Conservation (phyloP, 2,797 vertebrate genomes). For the Typhlichthys eigenmanni region DNA sequence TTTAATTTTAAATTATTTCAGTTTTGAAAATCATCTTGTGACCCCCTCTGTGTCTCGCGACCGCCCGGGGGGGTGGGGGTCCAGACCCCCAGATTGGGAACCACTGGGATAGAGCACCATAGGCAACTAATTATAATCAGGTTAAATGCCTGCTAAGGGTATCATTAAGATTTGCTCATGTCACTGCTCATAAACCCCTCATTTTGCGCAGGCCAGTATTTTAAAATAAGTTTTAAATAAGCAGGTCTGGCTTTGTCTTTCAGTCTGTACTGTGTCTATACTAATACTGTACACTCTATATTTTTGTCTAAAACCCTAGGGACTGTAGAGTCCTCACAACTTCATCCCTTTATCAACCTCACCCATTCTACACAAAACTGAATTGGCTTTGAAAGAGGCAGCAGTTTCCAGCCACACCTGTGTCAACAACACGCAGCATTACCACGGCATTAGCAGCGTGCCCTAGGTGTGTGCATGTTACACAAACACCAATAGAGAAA, state of each 20-base stretch:
- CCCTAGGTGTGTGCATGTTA: slow-evolving; percentile 6
- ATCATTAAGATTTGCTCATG: too few relatives aligned
- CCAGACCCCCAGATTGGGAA: too few relatives aligned
- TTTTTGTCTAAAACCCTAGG: background rate
- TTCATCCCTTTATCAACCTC: background rate
- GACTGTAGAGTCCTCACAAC: background rate
- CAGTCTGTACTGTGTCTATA: background rate
- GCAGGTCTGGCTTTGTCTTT: background rate
- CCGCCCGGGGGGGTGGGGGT: background rate
- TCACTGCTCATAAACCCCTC: background rate
- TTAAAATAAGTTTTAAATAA: slow-evolving; percentile 3
- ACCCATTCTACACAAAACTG: background rate
- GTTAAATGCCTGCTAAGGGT: too few relatives aligned
- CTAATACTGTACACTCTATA: too few relatives aligned
- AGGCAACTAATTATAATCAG: too few relatives aligned
- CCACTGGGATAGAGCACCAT: too few relatives aligned
- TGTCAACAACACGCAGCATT: background rate
- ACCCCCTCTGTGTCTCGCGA: too few relatives aligned
- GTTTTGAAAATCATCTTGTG: too few relatives aligned
- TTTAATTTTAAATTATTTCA: too few relatives aligned
- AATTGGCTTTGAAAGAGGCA: background rate
- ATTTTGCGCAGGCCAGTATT: background rate
- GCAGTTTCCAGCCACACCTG: slow-evolving; percentile 5
- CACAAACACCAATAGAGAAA: background rate
- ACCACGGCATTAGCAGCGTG: background rate